Evolutionary conservation across 2,113 vertebrate species (phyloP).

Genomic region (Amia ocellicauda): DNA sequence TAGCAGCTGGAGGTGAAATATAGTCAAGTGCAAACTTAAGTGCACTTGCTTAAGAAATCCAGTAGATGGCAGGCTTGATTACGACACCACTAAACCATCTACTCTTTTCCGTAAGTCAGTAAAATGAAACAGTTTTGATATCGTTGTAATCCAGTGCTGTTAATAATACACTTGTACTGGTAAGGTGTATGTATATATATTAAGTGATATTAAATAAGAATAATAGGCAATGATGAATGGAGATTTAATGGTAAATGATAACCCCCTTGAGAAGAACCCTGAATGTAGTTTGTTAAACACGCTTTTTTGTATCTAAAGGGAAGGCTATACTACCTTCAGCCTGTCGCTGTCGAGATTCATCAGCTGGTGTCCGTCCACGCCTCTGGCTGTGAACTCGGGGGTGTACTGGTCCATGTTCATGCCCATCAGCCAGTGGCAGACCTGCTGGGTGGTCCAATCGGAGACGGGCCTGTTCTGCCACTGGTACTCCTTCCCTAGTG

Average conservation of each 20-base stretch:
- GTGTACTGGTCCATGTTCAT: conserved; percentile 88
- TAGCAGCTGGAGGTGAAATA: neutral
- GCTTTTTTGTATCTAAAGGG: too few species aligned
- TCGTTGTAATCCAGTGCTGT: too few species aligned
- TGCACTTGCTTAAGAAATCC: conserved; percentile 18
- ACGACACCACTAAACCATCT: conserved; percentile 11
- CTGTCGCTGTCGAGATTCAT: conserved; percentile 79
- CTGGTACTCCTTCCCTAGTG: conserved; percentile 77
- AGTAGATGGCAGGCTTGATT: conserved; percentile 42
- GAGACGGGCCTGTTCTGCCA: conserved; percentile 80
- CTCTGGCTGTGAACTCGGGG: conserved; percentile 75
- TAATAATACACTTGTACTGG: too few species aligned
- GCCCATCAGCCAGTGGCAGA: conserved; percentile 82
- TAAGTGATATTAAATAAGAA: too few species aligned
- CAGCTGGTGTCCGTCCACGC: conserved; percentile 74
- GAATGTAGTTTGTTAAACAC: too few species aligned
- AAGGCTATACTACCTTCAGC: conserved; percentile 85
- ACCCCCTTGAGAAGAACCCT: too few species aligned
- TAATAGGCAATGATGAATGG: too few species aligned
- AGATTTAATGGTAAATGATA: too few species aligned
- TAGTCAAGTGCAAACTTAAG: neutral
- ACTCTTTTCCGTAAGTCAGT: neutral
- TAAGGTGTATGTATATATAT: too few species aligned
- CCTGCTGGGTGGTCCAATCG: conserved; percentile 83
- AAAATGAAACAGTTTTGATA: too few species aligned